A percentile compares a stretch with the other conserved stretches of the same genome.
Conservation (phyloP, 35 echinoderm and acorn worm species). For the Heliocidaris tuberculata region DNA sequence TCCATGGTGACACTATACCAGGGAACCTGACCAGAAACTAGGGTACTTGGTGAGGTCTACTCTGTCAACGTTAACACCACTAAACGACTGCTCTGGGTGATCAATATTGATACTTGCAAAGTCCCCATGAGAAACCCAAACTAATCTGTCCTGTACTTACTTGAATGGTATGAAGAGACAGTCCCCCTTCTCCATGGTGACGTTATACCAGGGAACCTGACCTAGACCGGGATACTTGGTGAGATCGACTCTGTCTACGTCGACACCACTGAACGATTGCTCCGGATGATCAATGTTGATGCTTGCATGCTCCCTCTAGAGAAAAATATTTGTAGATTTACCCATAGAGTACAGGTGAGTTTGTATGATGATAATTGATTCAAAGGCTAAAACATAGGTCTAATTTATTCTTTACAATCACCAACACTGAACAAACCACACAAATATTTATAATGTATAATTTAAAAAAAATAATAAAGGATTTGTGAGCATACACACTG, state of each 20-base stretch:
- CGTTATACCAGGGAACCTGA: conserved; percentile 90
- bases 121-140: too few species aligned
- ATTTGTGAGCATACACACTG: too few species aligned
- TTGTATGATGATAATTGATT: too few species aligned
- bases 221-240: conserved; percentile 78
- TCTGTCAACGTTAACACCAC: conserved; percentile 84
- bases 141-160: conserved; percentile 45
- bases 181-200: conserved; percentile 80
- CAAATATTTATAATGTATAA: not conserved
- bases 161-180: conserved; percentile 98
- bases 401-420: too few species aligned
- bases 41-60: conserved; percentile 84
- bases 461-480: too few species aligned
- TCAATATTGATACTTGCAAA: conserved; percentile 46
- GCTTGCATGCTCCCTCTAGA: conserved; percentile 53
- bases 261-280: conserved; percentile 77
- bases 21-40: conserved; percentile 62
- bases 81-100: conserved; percentile 60
- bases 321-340: not conserved
- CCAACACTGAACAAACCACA: too few species aligned
- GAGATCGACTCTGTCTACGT: conserved; percentile 91
- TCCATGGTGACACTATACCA: conserved; percentile 89
- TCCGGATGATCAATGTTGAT: conserved; percentile 66
- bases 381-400: too few species aligned
- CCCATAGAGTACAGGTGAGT: too few species aligned